Evolutionary conservation across 2,113 vertebrate genomes (phyloP), one percentile per base, ranked within the genome.

Genomic region (Tupaia chinensis): DNA sequence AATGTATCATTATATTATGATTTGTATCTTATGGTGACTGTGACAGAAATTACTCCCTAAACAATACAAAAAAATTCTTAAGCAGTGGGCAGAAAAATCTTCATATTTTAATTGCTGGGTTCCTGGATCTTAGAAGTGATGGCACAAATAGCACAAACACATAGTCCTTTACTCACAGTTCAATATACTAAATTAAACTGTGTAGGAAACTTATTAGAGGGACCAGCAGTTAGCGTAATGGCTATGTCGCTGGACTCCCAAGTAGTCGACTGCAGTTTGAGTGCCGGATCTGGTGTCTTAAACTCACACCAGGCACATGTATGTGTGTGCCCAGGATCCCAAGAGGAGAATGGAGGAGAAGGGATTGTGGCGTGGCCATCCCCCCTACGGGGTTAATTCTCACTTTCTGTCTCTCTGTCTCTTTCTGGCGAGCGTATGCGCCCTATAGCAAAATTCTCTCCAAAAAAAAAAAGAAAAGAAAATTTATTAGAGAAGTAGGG

Each of bases 121-220:
- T 87, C 32, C 56, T 79, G 29, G 0, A 82, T 77, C 60, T 84
- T 86, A 78, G 8, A 92, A 96, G 53, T 74, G 65, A 90, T 77
- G 65, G 22, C 12, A 89, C 61, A 94, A 94, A 68, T 81, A 95
- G 20, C 29, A 93, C 25, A 89, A 84, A 94, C 70, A 81, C 3
- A 93, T 5, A 93, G 23, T 81, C n/a, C 88, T 89, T 77, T 76
- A 95, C n/a, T 77, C 77, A 87, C n/a, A 95, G 72, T 12, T 58
- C 15, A 74, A 60, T 65, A 65, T 56, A 87, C 63, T 69, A 89
- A 82, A 76, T 74, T 77, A 72, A 95, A 20, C 53, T 82, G 7
- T 12, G 91, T 2, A 34, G 53, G 91, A 29, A 74, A 89, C 23
- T 73, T 77, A 94, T 81, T 79, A 87, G 44, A 44, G 44, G 44